phyloP scores from a whole-genome alignment of 2,113 vertebrate genomes.

The Rana temporaria region DNA sequence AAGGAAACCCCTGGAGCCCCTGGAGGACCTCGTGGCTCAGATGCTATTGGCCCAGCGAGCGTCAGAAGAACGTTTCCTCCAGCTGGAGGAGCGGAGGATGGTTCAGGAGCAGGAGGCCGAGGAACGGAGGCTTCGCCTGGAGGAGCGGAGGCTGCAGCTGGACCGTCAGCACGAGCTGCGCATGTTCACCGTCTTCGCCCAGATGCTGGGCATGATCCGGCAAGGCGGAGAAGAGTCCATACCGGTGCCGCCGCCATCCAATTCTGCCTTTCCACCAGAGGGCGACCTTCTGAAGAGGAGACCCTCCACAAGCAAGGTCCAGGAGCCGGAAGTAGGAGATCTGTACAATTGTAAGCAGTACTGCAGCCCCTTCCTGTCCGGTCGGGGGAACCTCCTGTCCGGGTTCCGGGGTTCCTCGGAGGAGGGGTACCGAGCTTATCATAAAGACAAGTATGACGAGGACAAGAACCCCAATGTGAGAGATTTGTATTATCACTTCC shows the following conservation, averaged over 20 bases:
- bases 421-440: slow-evolving; percentile 77
- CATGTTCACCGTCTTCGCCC: slow-evolving; percentile 78
- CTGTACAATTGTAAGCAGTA: slow-evolving; percentile 28
- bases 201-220: slow-evolving; percentile 69
- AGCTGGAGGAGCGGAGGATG: slow-evolving; percentile 75
- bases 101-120: slow-evolving; percentile 77
- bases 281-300: background rate
- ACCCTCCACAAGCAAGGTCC: background rate
- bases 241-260: slow-evolving; percentile 47
- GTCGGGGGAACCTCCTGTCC: slow-evolving; percentile 76
- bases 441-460: slow-evolving; percentile 77
- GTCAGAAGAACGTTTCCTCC: slow-evolving; percentile 78
- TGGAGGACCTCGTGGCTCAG: slow-evolving; percentile 75
- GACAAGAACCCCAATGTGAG: slow-evolving; percentile 85
- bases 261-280: slow-evolving; percentile 22
- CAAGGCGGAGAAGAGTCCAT: slow-evolving; percentile 38
- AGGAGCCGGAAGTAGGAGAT: slow-evolving; percentile 44
- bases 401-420: slow-evolving; percentile 71
- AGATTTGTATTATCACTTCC: background rate
- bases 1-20: slow-evolving; percentile 62
- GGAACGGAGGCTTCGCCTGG: slow-evolving; percentile 79
- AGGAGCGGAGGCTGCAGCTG: slow-evolving; percentile 77
- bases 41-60: slow-evolving; percentile 77
- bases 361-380: slow-evolving; percentile 77
- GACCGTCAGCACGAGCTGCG: slow-evolving; percentile 81